Evolutionary conservation across 2,888 invertebrate species (phyloP).

Genomic region (Idaea dimidiata): DNA sequence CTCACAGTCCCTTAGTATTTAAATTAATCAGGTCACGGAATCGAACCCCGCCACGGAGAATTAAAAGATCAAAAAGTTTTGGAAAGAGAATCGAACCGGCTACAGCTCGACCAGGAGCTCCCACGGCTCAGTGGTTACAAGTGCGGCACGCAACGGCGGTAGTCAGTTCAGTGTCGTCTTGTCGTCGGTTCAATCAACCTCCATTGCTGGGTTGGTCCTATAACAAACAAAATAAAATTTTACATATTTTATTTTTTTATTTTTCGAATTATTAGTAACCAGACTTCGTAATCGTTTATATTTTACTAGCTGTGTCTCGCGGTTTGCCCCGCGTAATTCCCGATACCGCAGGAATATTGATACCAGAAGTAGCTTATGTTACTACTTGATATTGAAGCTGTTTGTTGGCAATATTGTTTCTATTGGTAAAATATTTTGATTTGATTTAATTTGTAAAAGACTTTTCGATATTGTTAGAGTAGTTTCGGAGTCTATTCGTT

Average conservation of each 20-base stretch:
- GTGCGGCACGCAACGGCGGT: conserved; percentile 24
- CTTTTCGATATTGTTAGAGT: too few relatives aligned
- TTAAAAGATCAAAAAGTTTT: not conserved
- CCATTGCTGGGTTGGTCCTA: conserved; percentile 74
- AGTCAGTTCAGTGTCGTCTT: conserved; percentile 20
- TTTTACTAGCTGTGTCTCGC: too few relatives aligned
- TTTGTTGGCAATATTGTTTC: too few relatives aligned
- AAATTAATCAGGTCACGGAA: not conserved
- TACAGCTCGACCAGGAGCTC: conserved; percentile 29
- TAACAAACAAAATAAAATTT: conserved; percentile 7
- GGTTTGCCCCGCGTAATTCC: too few relatives aligned
- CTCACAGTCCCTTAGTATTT: not conserved
- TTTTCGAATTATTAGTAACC: not conserved
- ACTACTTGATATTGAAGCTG: too few relatives aligned
- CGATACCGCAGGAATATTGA: too few relatives aligned
- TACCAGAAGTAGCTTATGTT: too few relatives aligned
- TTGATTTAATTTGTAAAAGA: too few relatives aligned
- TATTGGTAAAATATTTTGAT: too few relatives aligned
- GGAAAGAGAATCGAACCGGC: not conserved
- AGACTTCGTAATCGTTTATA: too few relatives aligned
- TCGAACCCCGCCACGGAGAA: not conserved
- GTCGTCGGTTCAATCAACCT: conserved; percentile 50
- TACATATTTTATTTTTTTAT: not conserved
- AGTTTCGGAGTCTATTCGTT: too few relatives aligned
- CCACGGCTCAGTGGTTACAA: conserved; percentile 22